Percentiles rank a stretch among this genome's conserved stretches.
phyloP scores from a whole-genome alignment of 2,888 invertebrate genomes.

The Pherbina coryleti region DNA sequence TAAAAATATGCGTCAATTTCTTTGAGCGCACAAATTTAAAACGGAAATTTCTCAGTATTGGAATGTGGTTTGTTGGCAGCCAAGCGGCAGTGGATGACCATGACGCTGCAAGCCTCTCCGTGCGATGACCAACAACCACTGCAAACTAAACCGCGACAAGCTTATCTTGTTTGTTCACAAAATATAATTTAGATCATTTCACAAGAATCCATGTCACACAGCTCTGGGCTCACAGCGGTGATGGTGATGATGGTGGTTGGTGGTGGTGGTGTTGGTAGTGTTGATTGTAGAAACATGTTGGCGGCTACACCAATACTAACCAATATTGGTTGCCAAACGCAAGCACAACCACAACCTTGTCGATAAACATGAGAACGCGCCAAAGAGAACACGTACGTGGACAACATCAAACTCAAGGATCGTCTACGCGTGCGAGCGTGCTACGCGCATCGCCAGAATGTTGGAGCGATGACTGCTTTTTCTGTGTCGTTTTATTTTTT shows the following conservation, averaged over 20 bases:
- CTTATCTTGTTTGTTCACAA: slow-evolving; percentile 21
- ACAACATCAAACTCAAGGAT: neutral
- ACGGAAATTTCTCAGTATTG: slow-evolving; percentile 27
- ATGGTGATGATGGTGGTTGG: too few relatives aligned
- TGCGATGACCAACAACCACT: neutral
- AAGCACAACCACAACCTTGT: neutral
- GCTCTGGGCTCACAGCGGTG: too few relatives aligned
- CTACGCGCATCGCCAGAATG: slow-evolving; percentile 15
- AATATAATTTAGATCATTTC: slow-evolving; percentile 36
- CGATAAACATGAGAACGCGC: neutral
- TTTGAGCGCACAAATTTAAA: slow-evolving; percentile 3
- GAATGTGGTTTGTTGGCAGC: slow-evolving; percentile 19
- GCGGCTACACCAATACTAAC: neutral
- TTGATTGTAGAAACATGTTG: neutral
- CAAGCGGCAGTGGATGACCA: neutral
- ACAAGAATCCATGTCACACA: slow-evolving; percentile 35
- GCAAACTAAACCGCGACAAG: neutral
- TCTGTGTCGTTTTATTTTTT: neutral
- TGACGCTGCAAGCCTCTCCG: neutral
- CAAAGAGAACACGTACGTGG: neutral
- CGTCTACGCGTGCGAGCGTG: slow-evolving; percentile 24
- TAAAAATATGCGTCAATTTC: too few relatives aligned
- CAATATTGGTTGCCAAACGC: neutral
- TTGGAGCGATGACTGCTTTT: neutral
- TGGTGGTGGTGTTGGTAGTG: neutral